phyloP scores from a whole-genome alignment of 2,888 invertebrate species.

The Aporophyla lueneburgensis region DNA sequence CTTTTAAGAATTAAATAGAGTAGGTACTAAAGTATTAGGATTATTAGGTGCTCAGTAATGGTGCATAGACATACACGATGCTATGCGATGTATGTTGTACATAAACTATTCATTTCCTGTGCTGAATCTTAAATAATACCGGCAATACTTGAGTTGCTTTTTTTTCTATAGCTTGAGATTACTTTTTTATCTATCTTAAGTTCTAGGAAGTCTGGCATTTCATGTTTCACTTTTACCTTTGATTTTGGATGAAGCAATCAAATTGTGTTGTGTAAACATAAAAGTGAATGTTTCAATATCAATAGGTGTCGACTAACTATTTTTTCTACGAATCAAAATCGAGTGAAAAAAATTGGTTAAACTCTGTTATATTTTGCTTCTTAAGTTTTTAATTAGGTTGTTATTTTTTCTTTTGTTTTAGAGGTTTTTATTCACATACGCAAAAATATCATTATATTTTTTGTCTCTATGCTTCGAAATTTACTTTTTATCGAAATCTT shows the following conservation, averaged over 20 bases:
- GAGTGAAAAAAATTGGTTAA: neutral
- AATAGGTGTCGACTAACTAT: neutral
- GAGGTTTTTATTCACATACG: neutral
- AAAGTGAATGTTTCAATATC: neutral
- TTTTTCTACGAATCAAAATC: neutral
- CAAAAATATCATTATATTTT: neutral
- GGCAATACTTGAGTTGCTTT: neutral
- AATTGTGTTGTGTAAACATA: neutral
- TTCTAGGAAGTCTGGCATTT: neutral
- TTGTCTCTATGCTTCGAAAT: neutral
- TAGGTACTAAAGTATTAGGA: constrained; percentile 1
- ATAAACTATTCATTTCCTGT: constrained; percentile 16
- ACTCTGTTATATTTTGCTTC: neutral
- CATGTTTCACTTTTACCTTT: neutral
- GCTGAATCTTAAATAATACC: constrained; percentile 29
- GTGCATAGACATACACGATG: neutral
- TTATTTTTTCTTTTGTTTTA: neutral
- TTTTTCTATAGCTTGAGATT: neutral
- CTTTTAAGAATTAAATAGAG: constrained; percentile 23
- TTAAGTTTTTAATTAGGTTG: neutral
- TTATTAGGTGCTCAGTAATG: constrained; percentile 10
- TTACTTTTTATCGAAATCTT: neutral
- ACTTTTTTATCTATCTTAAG: constrained; percentile 2
- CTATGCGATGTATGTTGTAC: neutral
- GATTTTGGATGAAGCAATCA: neutral